These are phyloP conservation scores for Myathropa florea DNA, from an alignment of 2,888 invertebrate genomes.

Conservation along the genomic window DNA sequence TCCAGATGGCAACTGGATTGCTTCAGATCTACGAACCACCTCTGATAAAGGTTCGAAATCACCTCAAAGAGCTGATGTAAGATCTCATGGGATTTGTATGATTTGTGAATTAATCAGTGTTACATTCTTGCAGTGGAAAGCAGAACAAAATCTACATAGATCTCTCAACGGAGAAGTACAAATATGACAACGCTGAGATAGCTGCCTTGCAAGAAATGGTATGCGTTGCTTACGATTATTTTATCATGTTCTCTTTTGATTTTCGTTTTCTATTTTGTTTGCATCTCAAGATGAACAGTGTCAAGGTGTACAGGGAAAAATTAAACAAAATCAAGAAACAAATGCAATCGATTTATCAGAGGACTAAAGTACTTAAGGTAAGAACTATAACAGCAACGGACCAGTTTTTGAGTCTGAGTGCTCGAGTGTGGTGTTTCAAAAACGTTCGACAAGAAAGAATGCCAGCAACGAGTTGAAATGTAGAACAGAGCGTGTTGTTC, in stretches of 20 bases:
- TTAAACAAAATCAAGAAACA: slow-evolving; percentile 78
- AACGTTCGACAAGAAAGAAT: too few species aligned
- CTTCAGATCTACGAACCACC: slow-evolving; percentile 77
- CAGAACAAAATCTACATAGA: slow-evolving; percentile 80
- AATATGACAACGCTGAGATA: slow-evolving; percentile 77
- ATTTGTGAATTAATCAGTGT: neutral
- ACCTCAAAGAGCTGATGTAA: slow-evolving; percentile 79
- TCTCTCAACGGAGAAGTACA: slow-evolving; percentile 78
- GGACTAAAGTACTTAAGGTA: slow-evolving; percentile 78
- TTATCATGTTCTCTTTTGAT: neutral
- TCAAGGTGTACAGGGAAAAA: slow-evolving; percentile 78
- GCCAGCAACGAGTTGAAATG: too few species aligned
- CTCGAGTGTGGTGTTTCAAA: too few species aligned
- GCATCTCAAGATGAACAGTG: slow-evolving; percentile 78
- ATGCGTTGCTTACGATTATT: slow-evolving; percentile 6
- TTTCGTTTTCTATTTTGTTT: slow-evolving; percentile 33
- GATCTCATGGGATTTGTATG: neutral
- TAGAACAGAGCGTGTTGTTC: too few species aligned
- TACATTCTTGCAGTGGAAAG: slow-evolving; percentile 74
- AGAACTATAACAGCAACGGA: neutral
- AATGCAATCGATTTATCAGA: slow-evolving; percentile 79
- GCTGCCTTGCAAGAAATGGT: slow-evolving; percentile 77
- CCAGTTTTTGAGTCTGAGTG: too few species aligned
- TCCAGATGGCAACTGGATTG: slow-evolving; percentile 76
- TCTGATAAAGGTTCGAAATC: slow-evolving; percentile 74